Evolutionary conservation across 2,113 vertebrate genomes (phyloP), one percentile per base, ranked within the genome.

Genomic region (Atlantisia rogersi): DNA sequence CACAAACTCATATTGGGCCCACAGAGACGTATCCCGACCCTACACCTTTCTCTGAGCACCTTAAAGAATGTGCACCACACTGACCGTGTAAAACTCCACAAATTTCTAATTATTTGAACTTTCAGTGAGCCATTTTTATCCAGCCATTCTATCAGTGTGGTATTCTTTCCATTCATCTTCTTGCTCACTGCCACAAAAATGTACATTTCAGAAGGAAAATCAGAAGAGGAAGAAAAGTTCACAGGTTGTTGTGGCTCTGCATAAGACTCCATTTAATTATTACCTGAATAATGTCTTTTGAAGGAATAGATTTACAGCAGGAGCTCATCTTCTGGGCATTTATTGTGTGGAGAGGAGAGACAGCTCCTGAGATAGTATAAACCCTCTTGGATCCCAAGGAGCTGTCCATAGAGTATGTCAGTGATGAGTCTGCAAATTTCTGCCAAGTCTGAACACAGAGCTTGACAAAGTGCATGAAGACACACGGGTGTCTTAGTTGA

Each of bases 371-470:
- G 26, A 12, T 22, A 6, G 5, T 14, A 22, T 19, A 32, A 89
- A 24, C 9, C 2, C 8, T 25, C 15, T 6, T 2, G 5, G 8
- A 10, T 21, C 7, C 16, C 21, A 55, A 62, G 26, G 3, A 21
- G 5, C 5, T 56, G 32, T 4, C 48, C 9, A 31, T 4, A 26
- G 10, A 3, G 2, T 5, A 3, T 31, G 9, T 5, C 6, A 3
- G 18, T 65, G 37, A 63, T 40, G 3, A 58, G 13, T 13, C 13
- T 70, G 24, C 6, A 73, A 32, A 12, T 15, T 46, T 18, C 53
- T 80, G 22, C 4, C 16, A 46, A 3, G 5, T 69, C 13, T 9
- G 15, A 50, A 73, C 17, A 15, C 14, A 22, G 1, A 10, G 4
- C 20, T 87, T 56, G 32, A 56, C 6, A 46, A 46, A 46, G 17